Conservation (phyloP, 2,888 invertebrate genomes). For the Hypomecis atomaria region DNA sequence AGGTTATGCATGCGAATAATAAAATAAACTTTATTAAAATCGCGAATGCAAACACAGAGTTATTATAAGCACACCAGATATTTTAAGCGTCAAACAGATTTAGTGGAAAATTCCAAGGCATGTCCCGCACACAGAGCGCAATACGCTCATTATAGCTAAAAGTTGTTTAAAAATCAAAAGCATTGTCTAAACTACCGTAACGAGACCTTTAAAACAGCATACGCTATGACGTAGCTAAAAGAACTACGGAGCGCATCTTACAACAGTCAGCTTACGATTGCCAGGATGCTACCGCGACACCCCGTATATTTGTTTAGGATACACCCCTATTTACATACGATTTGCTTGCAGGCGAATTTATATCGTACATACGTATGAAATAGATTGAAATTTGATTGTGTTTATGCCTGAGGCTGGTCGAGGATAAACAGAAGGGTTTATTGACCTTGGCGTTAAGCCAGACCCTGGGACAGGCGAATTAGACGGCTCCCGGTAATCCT, state of each 20-base stretch:
- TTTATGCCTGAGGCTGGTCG: constrained; percentile 55
- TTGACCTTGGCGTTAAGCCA: constrained; percentile 79
- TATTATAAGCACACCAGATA: constrained; percentile 8
- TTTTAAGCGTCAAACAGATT: constrained; percentile 4
- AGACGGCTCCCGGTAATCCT: constrained; percentile 61
- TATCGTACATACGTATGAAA: constrained; percentile 53
- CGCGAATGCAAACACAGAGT: constrained; percentile 6
- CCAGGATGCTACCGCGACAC: constrained; percentile 69
- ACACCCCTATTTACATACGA: constrained; percentile 73
- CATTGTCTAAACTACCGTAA: constrained; percentile 53
- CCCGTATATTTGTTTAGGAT: constrained; percentile 80
- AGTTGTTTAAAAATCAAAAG: constrained; percentile 58
- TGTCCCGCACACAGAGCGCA: constrained; percentile 31
- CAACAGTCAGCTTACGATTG: constrained; percentile 59
- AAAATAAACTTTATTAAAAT: constrained; percentile 3
- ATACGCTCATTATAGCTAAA: constrained; percentile 48
- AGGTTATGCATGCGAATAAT: background rate
- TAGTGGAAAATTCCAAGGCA: constrained; percentile 37
- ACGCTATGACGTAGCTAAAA: constrained; percentile 33
- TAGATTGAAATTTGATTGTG: constrained; percentile 59
- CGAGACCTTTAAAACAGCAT: constrained; percentile 42
- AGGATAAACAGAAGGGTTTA: constrained; percentile 72
- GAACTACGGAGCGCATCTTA: constrained; percentile 53
- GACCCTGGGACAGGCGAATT: constrained; percentile 66
- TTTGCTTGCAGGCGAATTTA: constrained; percentile 52